Evolutionary conservation across 2,113 vertebrate species (phyloP).

Genomic region (Microcebus murinus): DNA sequence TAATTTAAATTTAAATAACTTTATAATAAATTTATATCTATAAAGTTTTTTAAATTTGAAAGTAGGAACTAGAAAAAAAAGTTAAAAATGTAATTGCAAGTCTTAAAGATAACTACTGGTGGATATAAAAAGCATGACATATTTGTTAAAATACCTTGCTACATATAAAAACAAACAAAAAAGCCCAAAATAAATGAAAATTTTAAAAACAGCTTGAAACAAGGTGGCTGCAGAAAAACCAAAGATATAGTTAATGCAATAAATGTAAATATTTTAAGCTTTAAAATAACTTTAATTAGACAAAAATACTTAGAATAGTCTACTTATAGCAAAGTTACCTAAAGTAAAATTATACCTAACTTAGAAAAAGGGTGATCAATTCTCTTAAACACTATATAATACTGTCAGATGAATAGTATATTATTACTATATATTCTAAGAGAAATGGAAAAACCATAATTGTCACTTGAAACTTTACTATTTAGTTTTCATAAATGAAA

Average conservation of each 20-base stretch:
- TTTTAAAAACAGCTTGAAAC: not conserved
- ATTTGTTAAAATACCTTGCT: not conserved
- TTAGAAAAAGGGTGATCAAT: not conserved
- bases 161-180: not conserved
- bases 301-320: not conserved
- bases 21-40: not conserved
- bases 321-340: not conserved
- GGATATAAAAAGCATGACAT: not conserved
- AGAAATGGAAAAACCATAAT: not conserved
- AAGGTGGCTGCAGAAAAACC: not conserved
- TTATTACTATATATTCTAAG: not conserved
- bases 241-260: not conserved
- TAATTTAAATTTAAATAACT: not conserved
- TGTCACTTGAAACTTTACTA: not conserved
- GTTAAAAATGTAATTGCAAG: not conserved
- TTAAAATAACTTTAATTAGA: not conserved
- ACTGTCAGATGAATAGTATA: not conserved
- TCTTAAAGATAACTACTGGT: not conserved
- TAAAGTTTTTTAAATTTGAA: not conserved
- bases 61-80: not conserved
- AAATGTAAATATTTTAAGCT: not conserved
- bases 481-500: not conserved
- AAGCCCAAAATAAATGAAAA: not conserved
- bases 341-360: not conserved
- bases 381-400: not conserved